Conservation (phyloP, 2,797 vertebrate species). For the Poecilia velifera region DNA sequence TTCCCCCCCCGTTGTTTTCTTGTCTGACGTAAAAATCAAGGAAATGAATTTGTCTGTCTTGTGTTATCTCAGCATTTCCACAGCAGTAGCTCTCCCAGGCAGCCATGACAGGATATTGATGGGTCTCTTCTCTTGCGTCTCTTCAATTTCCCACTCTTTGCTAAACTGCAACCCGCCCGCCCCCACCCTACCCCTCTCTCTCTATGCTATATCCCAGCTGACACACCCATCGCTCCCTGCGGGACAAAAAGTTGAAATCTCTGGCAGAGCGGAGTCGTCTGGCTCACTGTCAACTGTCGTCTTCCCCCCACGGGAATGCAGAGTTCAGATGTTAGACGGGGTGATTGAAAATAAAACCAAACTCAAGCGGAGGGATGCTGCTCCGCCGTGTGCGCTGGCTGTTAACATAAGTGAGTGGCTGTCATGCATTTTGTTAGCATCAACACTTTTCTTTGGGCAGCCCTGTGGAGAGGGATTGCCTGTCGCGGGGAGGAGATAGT, state of each 20-base stretch:
- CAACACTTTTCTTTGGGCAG: conserved; percentile 77
- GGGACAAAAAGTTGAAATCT: conserved; percentile 76
- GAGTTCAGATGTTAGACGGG: conserved; percentile 71
- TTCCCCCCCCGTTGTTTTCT: conserved; percentile 30
- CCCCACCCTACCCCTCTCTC: not conserved
- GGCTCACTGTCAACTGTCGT: conserved; percentile 67
- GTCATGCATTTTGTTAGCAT: conserved; percentile 79
- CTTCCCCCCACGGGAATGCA: conserved; percentile 43
- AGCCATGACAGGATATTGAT: conserved; percentile 78
- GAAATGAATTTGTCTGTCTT: conserved; percentile 66
- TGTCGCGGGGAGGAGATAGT: conserved; percentile 69
- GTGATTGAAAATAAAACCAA: conserved; percentile 69
- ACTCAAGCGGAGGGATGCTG: conserved; percentile 53
- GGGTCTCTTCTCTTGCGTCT: conserved; percentile 57
- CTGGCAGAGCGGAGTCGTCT: conserved; percentile 67
- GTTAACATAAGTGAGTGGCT: conserved; percentile 77
- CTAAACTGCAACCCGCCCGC: conserved; percentile 24
- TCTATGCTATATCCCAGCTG: conserved; percentile 18
- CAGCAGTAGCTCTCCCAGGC: conserved; percentile 57
- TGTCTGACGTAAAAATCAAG: conserved; percentile 34
- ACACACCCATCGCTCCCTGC: conserved; percentile 51
- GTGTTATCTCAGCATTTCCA: conserved; percentile 71
- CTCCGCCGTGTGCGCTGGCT: conserved; percentile 49
- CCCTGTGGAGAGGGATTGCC: conserved; percentile 67
- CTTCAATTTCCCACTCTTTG: conserved; percentile 35